These are phyloP conservation scores for Pogonocichla stellata DNA, from an alignment of 2,113 vertebrate species.

Conservation along the genomic window DNA sequence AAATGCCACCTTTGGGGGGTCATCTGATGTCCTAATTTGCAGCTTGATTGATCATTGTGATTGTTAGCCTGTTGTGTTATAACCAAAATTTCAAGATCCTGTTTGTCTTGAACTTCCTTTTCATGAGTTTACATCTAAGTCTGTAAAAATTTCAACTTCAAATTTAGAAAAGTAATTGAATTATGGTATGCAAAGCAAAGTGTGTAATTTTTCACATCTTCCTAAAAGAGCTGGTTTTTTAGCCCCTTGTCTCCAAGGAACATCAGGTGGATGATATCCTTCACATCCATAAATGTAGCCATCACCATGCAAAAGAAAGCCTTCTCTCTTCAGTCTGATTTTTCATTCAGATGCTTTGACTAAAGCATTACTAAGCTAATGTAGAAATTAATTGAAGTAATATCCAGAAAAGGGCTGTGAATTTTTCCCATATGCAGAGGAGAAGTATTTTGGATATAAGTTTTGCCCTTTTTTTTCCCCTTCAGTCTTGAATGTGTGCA, in stretches of 20 bases:
- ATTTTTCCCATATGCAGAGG: background rate
- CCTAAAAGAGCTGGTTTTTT: background rate
- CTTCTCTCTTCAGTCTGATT: background rate
- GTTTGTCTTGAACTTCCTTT: background rate
- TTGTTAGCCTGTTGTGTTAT: background rate
- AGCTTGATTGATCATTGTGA: background rate
- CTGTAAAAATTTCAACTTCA: background rate
- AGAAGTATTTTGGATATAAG: background rate
- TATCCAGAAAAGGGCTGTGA: background rate
- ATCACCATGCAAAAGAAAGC: background rate
- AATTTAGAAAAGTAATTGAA: background rate
- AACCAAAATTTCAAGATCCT: background rate
- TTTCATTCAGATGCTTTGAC: background rate
- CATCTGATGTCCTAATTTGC: background rate
- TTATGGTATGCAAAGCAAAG: background rate
- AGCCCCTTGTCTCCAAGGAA: background rate
- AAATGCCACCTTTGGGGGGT: background rate
- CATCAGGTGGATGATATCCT: background rate
- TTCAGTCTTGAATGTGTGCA: background rate
- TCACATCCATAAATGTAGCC: background rate
- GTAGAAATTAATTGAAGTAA: background rate
- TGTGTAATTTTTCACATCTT: background rate
- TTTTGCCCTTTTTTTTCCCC: too few relatives aligned
- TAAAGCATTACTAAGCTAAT: background rate
- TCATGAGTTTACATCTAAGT: background rate